Conservation (phyloP, 64 coral and sea anemone genomes). For the Exaiptasia diaphana region DNA sequence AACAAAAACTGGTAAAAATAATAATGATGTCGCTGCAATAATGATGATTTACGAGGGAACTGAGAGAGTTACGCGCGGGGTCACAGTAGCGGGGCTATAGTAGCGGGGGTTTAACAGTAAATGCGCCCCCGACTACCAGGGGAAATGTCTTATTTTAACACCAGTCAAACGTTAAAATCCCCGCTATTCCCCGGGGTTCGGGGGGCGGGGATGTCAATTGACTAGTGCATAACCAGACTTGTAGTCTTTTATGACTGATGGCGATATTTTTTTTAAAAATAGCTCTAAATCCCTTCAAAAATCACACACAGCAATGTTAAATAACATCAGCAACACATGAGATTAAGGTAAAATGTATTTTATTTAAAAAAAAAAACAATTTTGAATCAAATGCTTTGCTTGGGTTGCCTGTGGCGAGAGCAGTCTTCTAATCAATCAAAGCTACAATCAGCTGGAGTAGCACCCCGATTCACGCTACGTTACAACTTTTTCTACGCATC, state of each 20-base stretch:
- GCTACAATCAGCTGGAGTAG: slow-evolving; percentile 39
- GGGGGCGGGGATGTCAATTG: no score
- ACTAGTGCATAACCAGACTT: no score
- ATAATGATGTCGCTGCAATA: slow-evolving; percentile 2
- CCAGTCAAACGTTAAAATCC: slow-evolving; percentile 8
- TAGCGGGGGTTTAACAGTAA: slow-evolving; percentile 28
- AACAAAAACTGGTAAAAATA: not conserved
- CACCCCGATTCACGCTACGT: slow-evolving; percentile 9
- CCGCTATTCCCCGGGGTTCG: not conserved
- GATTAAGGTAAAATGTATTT: no score
- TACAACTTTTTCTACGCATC: slow-evolving; percentile 46
- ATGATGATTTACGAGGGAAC: slow-evolving; percentile 10
- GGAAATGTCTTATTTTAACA: slow-evolving; percentile 8
- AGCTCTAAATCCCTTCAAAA: no score
- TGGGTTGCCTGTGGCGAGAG: no score
- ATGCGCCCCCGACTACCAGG: slow-evolving; percentile 23
- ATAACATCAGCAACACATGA: no score
- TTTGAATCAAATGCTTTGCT: no score
- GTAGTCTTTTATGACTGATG: no score
- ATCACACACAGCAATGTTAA: no score
- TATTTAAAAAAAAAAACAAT: no score
- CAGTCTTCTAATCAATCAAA: no score
- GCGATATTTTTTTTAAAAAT: no score
- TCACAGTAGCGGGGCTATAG: slow-evolving; percentile 15
- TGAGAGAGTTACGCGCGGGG: slow-evolving; percentile 4